Base-by-base conservation (phyloP, 2,797 vertebrate genomes). In the Poecilia velifera region DNA sequence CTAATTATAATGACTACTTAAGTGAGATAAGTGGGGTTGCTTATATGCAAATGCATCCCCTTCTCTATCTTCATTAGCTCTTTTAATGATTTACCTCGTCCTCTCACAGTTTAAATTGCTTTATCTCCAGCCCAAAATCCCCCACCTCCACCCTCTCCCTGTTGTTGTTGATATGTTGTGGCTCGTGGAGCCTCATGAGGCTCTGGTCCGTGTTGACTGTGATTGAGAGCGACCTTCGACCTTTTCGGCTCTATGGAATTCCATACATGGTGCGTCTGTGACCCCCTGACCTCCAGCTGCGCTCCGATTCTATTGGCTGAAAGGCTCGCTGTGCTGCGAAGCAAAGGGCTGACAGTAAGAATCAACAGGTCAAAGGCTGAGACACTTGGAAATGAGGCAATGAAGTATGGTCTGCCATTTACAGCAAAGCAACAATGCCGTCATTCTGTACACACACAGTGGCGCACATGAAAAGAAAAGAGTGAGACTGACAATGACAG, bases 161-260 rank as follows among this genome's bases (percentile, higher is more conserved):
- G 43, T 55, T 73, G 73, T 81, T 45, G 59, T 88, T 85, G 82
- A 88, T 82, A 79, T 91, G 89, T 88, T 91, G 82, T 81, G 79
- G 45, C 88, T 84, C 74, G 64, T 45, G n/a, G 74, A 91, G 87
- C 75, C 83, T 87, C 83, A 53, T 73, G 68, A 84, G 79, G 90
- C 83, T 86, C 84, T 80, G 74, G 83, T 91, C 75, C 82, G 76
- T 82, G 84, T 83, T 88, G 87, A 87, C 80, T 87, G 82, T 92
- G 95, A 95, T 95, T 92, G 91, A 94, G 84, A 39, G 79, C 74
- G 87, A 94, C 86, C 93, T 81, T 82, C 80, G 87, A 90, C 90
- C 90, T 83, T 79, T 86, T 68, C 14, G 73, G 87, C 86, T 93
- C 87, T 93, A 80, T 93, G 92, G 92, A 94, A 95, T 95, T 96